Conservation (phyloP, 2,888 invertebrate species). For the Chloroclysta siterata region DNA sequence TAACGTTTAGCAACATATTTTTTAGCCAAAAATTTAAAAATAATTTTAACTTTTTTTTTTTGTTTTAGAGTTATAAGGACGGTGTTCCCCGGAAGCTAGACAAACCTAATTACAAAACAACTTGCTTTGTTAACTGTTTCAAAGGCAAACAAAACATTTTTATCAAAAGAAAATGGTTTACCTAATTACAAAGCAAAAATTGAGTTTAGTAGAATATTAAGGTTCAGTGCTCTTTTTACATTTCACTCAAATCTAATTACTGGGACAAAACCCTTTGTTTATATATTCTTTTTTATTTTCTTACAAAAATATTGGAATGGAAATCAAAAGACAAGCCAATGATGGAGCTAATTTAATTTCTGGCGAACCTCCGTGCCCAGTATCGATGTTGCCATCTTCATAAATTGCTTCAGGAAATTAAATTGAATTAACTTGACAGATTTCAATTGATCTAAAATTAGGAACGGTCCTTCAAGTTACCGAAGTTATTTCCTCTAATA, state of each 20-base stretch:
- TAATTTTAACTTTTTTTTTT: no score
- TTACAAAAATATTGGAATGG: background rate
- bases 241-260: background rate
- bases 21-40: no score
- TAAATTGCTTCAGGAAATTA: slow-evolving; percentile 39
- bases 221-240: background rate
- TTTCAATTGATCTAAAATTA: slow-evolving; percentile 60
- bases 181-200: background rate
- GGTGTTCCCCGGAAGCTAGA: slow-evolving; percentile 1
- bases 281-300: slow-evolving; percentile 1
- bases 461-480: slow-evolving; percentile 52
- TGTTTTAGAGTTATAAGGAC: no score
- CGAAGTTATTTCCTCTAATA: slow-evolving; percentile 62
- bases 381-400: slow-evolving; percentile 46
- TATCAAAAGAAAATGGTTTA: slow-evolving; percentile 8
- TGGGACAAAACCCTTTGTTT: background rate
- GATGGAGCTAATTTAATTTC: slow-evolving; percentile 28
- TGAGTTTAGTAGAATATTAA: background rate
- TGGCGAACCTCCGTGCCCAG: slow-evolving; percentile 23
- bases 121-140: slow-evolving; percentile 2
- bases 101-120: slow-evolving; percentile 4
- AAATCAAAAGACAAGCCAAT: slow-evolving; percentile 11
- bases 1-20: no score
- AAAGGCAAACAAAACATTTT: background rate
- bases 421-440: slow-evolving; percentile 48